Evolutionary conservation across 2,113 vertebrate species (phyloP).

Genomic region (Nannospalax galili): DNA sequence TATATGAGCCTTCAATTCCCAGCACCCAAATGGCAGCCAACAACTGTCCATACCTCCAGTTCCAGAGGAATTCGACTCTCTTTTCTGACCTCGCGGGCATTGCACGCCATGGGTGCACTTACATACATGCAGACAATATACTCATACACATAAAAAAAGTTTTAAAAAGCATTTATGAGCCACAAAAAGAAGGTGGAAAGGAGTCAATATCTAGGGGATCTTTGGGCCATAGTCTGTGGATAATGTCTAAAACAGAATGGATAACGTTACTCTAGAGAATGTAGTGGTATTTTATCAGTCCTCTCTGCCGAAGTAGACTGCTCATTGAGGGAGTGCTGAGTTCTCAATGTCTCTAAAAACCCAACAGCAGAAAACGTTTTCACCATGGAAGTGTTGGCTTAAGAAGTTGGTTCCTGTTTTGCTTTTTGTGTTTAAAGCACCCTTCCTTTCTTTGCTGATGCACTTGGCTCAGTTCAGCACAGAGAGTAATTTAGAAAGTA

Average conservation of each 20-base stretch:
- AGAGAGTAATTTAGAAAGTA: conserved; percentile 68
- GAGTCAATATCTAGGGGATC: not conserved
- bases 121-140: no score
- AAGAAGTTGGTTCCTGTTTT: not conserved
- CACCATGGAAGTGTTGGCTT: not conserved
- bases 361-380: conserved; percentile 29
- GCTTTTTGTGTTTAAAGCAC: conserved; percentile 44
- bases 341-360: not conserved
- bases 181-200: not conserved
- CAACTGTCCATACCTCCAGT: no score
- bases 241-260: not conserved
- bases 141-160: no score
- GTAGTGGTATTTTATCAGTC: not conserved
- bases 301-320: not conserved
- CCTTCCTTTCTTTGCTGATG: conserved; percentile 38
- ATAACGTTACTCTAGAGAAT: not conserved
- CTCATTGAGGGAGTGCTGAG: not conserved
- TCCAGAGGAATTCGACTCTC: no score
- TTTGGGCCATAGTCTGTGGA: not conserved
- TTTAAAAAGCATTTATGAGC: not conserved
- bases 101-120: no score
- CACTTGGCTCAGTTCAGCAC: conserved; percentile 44
- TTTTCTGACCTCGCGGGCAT: no score
- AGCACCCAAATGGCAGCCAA: no score
- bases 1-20: not conserved